These are phyloP conservation scores for Merluccius polli DNA, from an alignment of 2,797 vertebrate genomes.

Conservation along the genomic window DNA sequence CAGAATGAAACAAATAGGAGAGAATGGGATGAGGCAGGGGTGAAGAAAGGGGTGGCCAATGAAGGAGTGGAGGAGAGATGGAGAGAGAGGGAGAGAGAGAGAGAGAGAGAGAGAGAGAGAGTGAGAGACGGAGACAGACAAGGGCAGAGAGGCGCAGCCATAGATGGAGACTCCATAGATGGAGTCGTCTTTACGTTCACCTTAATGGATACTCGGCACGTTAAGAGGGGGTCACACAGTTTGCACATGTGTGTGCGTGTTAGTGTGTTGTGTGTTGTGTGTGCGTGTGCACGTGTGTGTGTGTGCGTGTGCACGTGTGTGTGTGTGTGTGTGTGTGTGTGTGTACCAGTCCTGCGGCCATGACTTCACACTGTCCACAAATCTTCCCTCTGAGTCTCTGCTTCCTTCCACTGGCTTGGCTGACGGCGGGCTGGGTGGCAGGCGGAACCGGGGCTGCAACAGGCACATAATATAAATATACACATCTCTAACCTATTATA, in stretches of 20 bases:
- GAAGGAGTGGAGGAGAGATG: neutral
- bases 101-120: neutral
- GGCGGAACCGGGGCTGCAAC: conserved; percentile 27
- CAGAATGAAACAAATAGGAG: neutral
- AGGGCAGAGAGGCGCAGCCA: neutral
- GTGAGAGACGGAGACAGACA: neutral
- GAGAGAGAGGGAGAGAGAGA: neutral
- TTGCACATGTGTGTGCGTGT: neutral
- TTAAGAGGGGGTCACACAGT: neutral
- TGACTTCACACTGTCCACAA: conserved; percentile 76
- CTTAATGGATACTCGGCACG: neutral
- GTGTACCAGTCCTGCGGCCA: conserved; percentile 74
- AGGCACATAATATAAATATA: neutral
- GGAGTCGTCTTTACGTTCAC: neutral
- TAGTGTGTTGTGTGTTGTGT: conserved; percentile 4
- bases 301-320: neutral
- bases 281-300: conserved; percentile 5
- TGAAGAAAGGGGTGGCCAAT: neutral
- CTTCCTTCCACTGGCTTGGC: conserved; percentile 44
- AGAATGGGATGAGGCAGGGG: neutral
- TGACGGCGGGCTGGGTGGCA: conserved; percentile 23
- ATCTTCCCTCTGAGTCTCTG: conserved; percentile 59
- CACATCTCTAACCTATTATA: neutral
- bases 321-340: conserved; percentile 14
- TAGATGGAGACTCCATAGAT: neutral